Base-by-base conservation (phyloP, 37 sponge, comb jelly and placozoan genomes). In the Mnemiopsis leidyi region DNA sequence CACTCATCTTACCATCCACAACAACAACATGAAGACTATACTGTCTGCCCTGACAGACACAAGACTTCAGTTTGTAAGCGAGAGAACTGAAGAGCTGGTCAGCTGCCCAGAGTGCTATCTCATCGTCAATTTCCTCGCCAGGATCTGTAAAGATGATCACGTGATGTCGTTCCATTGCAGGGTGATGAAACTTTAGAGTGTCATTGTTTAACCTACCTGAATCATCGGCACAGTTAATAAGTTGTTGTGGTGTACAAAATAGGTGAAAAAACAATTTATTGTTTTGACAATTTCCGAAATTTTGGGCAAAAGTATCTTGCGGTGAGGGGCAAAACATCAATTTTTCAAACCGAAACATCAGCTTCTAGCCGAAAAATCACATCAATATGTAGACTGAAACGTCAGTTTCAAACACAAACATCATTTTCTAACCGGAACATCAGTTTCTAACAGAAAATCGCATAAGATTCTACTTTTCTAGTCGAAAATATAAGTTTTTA, bases 51-150 rank as follows among this genome's bases (percentile, higher is more conserved):
- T 48, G 61, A 48, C 61, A 48, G 9, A 48, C 61, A 48, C 61
- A 48, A 18, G 61, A 48, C 29, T 20, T 5, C 2, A 25, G 2
- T 20, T 28, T 21, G 28, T 69, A 21, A 25, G 2, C n/a, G 23
- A 28, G 24, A 69, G 73, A 69, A 20, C 28, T 25, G 28, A 25
- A 21, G 2, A 69, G 73, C 24, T 21, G 2, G 29, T 69, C 29
- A n/a, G 29, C 28, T 69, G 2, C 29, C 73, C 73, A 69, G 23
- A 69, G 73, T n/a, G 73, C 73, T 69, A 69, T 20, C 21, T 69
- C 73, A 20, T 69, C 73, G n/a, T 69, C 73, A n/a, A 69, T 69
- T 20, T 69, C 73, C 21, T 69, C 73, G 7, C 73, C 73, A 23
- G 73, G 73, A 25, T 69, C 73, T 3, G 73, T 69, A 20, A 69